Percentiles rank a stretch among this genome's conserved stretches.
Evolutionary conservation across 1,140 invertebrate genomes (phyloP).

Genomic region (Lordiphosa collinella): DNA sequence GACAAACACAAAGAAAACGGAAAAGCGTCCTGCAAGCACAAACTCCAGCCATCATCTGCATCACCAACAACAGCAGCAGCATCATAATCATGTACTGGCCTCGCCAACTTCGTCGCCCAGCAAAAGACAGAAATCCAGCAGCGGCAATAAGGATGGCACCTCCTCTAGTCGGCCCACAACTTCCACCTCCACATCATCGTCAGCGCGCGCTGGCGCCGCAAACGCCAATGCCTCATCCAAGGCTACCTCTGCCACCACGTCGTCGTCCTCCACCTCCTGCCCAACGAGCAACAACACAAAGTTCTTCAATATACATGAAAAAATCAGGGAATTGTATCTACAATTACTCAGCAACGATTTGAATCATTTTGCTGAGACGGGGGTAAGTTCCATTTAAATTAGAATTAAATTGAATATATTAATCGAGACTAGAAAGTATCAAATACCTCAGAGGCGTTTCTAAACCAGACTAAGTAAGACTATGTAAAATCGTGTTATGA

Average conservation of each 20-base stretch:
- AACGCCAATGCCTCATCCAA: conserved; percentile 12
- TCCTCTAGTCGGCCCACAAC: conserved; percentile 65
- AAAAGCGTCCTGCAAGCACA: conserved; percentile 58
- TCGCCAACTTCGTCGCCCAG: conserved; percentile 71
- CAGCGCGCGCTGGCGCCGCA: conserved; percentile 34
- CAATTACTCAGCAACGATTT: conserved; percentile 70
- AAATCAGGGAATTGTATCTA: conserved; percentile 82
- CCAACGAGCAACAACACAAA: conserved; percentile 41
- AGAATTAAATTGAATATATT: neutral
- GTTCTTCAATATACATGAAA: conserved; percentile 83
- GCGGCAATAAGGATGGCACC: conserved; percentile 51
- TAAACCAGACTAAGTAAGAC: too few relatives aligned
- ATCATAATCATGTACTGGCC: conserved; percentile 60
- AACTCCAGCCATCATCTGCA: conserved; percentile 49
- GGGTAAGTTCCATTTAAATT: conserved; percentile 49
- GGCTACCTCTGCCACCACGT: conserved; percentile 6
- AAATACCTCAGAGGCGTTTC: neutral
- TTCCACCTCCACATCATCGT: conserved; percentile 37
- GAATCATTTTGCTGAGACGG: conserved; percentile 67
- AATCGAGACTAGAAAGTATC: too few relatives aligned
- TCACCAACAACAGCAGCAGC: conserved; percentile 51
- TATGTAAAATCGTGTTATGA: too few relatives aligned
- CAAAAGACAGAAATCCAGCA: conserved; percentile 68
- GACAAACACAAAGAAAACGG: conserved; percentile 56
- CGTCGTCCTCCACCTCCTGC: conserved; percentile 9